Base-by-base conservation (phyloP, 2,113 vertebrate genomes). In the Cardinalis cardinalis region DNA sequence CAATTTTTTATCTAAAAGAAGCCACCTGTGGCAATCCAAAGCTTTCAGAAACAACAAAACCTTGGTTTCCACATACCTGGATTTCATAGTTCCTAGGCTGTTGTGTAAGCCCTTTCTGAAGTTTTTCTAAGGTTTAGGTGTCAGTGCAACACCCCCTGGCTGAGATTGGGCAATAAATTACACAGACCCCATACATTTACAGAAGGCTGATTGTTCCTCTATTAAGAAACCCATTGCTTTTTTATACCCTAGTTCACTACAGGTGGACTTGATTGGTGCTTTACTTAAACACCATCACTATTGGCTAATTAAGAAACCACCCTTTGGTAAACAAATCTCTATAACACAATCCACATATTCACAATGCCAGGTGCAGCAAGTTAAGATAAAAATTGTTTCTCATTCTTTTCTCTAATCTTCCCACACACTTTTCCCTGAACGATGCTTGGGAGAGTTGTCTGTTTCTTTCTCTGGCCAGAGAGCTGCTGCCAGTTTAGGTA, bases 101-200 rank as follows among this genome's bases (percentile, higher is more conserved):
- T 18, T 29, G 8, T 40, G 18, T 14, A 88, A 70, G 8, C 18
- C 41, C 18, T 80, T 86, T 46, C 51, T 38, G 46, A 83, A 76
- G 34, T 46, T 88, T 79, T 82, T 44, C 41, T 51, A 58, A 72
- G 23, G 19, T 49, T 82, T 58, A 80, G 49, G 10, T 68, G 6
- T 58, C 55, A 34, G 14, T 3, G 9, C 55, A 34, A 24, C 0
- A 4, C 14, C 14, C n/a, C 14, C n/a, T 6, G 1, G 9, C 21
- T 9, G 3, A 6, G n/a, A 34, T 7, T 25, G n/a, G 6, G 21
- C 21, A 58, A 34, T 58, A 34, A 24, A 23, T 24, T 58, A 34
- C 55, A 58, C 9, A 23, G 55, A 7, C n/a, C 15, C 55, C n/a
- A 34, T 5, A 4, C n/a, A 16, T 34, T 58, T 34, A 58, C 55